Conservation (phyloP, 1,140 invertebrate species). For the Drosophila elegans region DNA sequence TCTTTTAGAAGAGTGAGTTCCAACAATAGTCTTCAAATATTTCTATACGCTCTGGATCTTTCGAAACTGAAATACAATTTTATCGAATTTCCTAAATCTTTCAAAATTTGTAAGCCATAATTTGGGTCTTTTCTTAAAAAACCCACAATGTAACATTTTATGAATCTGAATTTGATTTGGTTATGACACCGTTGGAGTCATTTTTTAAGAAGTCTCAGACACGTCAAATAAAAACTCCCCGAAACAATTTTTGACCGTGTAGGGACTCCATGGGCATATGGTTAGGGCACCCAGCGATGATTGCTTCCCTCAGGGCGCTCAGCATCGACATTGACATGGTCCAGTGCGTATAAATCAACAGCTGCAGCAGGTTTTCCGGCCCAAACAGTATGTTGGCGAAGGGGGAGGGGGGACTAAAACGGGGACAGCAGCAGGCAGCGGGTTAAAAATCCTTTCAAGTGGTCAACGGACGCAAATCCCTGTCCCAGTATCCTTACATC, state of each 20-base stretch:
- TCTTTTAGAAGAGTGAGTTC: too few species aligned
- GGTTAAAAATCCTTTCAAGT: constrained; percentile 53
- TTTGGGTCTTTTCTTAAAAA: too few species aligned
- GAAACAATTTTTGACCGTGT: constrained; percentile 1
- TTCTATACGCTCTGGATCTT: too few species aligned
- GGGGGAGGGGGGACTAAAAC: not conserved
- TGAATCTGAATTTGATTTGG: too few species aligned
- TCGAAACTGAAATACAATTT: too few species aligned
- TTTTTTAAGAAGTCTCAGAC: too few species aligned
- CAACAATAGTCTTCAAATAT: too few species aligned
- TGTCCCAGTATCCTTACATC: constrained; percentile 11
- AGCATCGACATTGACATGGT: constrained; percentile 54
- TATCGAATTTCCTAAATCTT: too few species aligned
- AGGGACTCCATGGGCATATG: constrained; percentile 30
- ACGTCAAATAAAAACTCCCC: too few species aligned
- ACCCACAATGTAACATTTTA: too few species aligned
- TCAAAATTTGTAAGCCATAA: too few species aligned
- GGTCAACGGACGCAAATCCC: constrained; percentile 51
- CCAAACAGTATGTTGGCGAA: not conserved
- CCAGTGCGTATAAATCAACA: constrained; percentile 72
- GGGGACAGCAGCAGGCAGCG: constrained; percentile 1
- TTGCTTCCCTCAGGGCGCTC: constrained; percentile 47
- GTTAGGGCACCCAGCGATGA: constrained; percentile 60
- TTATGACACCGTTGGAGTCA: too few species aligned
- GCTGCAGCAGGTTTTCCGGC: constrained; percentile 40